phyloP scores from a whole-genome alignment of 2,888 invertebrate species.

The Crioceris asparagi region DNA sequence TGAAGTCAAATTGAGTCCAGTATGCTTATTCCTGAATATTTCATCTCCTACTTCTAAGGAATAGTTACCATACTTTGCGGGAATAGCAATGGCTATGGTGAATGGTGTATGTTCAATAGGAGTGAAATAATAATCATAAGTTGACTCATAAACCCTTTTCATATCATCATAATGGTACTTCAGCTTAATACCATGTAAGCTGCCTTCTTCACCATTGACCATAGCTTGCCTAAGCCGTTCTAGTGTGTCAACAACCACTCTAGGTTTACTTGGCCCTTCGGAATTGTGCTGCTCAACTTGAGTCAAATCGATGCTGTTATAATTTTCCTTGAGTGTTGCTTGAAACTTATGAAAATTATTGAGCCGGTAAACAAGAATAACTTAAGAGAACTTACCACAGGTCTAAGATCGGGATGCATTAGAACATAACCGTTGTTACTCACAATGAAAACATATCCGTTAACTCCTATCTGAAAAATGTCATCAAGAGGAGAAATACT shows the following conservation, averaged over 20 bases:
- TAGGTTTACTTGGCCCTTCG: constrained; percentile 40
- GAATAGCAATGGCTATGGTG: constrained; percentile 74
- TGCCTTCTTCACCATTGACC: constrained; percentile 58
- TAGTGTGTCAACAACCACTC: constrained; percentile 52
- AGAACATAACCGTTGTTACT: constrained; percentile 95
- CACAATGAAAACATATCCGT: constrained; percentile 92
- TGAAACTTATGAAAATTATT: constrained; percentile 19
- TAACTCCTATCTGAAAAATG: constrained; percentile 73
- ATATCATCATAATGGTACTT: constrained; percentile 76
- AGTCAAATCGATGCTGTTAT: constrained; percentile 90
- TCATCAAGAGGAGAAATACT: too few relatives aligned
- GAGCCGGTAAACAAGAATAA: not conserved
- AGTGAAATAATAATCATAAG: constrained; percentile 74
- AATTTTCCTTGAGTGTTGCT: constrained; percentile 46
- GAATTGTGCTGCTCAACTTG: constrained; percentile 79
- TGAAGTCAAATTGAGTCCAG: constrained; percentile 57
- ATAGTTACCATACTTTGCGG: constrained; percentile 67
- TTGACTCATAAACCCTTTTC: constrained; percentile 70
- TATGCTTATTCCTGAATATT: constrained; percentile 54
- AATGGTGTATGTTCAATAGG: constrained; percentile 81
- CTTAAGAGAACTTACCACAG: constrained; percentile 54
- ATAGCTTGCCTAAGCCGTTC: constrained; percentile 53
- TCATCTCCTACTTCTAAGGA: constrained; percentile 67
- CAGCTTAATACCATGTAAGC: constrained; percentile 55
- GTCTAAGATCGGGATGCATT: constrained; percentile 86